These are phyloP conservation scores for Telmatherina bonti DNA, from an alignment of 2,797 vertebrate species.

Conservation along the genomic window DNA sequence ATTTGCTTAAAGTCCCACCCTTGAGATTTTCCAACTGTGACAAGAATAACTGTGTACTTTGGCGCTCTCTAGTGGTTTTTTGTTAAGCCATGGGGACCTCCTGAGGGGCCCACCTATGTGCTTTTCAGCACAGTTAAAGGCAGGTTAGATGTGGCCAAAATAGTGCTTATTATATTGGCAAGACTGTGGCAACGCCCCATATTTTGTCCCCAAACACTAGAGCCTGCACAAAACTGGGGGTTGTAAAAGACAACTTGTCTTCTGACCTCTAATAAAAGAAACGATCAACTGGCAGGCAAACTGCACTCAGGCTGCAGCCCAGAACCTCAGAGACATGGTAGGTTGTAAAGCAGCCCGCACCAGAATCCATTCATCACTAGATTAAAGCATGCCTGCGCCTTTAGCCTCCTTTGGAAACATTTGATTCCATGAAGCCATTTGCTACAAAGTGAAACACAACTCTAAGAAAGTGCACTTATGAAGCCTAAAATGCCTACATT, in stretches of 20 bases:
- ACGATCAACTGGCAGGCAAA: slow-evolving; percentile 56
- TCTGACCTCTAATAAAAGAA: slow-evolving; percentile 72
- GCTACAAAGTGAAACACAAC: slow-evolving; percentile 52
- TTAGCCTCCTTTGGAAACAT: slow-evolving; percentile 67
- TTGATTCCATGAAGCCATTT: slow-evolving; percentile 63
- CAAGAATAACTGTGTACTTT: slow-evolving; percentile 77
- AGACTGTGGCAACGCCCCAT: slow-evolving; percentile 42
- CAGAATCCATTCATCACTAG: slow-evolving; percentile 69
- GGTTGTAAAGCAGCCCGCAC: slow-evolving; percentile 45
- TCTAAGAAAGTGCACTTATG: slow-evolving; percentile 64
- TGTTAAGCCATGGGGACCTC: slow-evolving; percentile 35
- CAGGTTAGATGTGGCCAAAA: slow-evolving; percentile 53
- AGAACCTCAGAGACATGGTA: slow-evolving; percentile 57
- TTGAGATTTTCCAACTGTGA: slow-evolving; percentile 50
- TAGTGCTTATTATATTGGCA: slow-evolving; percentile 61
- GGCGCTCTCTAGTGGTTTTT: slow-evolving; percentile 76
- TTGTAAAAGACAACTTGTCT: slow-evolving; percentile 60
- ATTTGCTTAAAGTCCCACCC: slow-evolving; percentile 33
- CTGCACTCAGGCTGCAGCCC: slow-evolving; percentile 50
- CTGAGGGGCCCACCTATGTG: slow-evolving; percentile 61
- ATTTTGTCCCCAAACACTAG: slow-evolving; percentile 24
- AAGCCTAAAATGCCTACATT: slow-evolving; percentile 64
- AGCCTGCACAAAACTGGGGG: slow-evolving; percentile 13
- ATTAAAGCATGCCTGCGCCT: slow-evolving; percentile 67
- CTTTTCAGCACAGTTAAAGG: slow-evolving; percentile 40